Percentiles rank a stretch among this genome's conserved stretches.
Conservation (phyloP, 1,140 invertebrate species). For the Heliconius himera region DNA sequence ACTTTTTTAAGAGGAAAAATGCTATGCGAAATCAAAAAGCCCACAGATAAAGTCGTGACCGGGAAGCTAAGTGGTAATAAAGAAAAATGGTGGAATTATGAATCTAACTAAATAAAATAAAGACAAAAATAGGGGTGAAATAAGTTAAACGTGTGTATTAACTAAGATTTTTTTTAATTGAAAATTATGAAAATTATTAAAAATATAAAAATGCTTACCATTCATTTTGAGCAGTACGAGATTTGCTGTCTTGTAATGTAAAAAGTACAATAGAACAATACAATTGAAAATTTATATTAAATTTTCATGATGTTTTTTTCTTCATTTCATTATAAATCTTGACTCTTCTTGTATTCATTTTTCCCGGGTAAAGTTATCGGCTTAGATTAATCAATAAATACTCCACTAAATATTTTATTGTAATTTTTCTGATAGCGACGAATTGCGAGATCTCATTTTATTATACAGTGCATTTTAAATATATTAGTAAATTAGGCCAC, state of each 20-base stretch:
- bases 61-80: too few species aligned
- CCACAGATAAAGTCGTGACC: too few species aligned
- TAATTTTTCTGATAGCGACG: neutral
- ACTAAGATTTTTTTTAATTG: too few species aligned
- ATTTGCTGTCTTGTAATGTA: slow-evolving; percentile 22
- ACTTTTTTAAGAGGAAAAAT: too few species aligned
- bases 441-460: slow-evolving; percentile 34
- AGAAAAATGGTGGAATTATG: too few species aligned
- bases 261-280: slow-evolving; percentile 21
- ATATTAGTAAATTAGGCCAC: slow-evolving; percentile 14
- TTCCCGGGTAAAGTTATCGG: slow-evolving; percentile 20
- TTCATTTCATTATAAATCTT: slow-evolving; percentile 35
- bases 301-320: slow-evolving; percentile 60
- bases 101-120: too few species aligned
- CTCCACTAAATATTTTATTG: slow-evolving; percentile 19
- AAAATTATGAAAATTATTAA: neutral
- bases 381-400: slow-evolving; percentile 23
- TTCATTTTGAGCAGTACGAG: slow-evolving; percentile 46
- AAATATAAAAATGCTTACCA: slow-evolving; percentile 49
- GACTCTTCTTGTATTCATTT: slow-evolving; percentile 35
- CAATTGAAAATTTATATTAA: slow-evolving; percentile 59
- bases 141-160: too few species aligned
- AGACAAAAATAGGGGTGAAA: too few species aligned
- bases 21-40: too few species aligned
- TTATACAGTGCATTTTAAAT: slow-evolving; percentile 16